These are phyloP conservation scores for Loriculus beryllinus DNA, from an alignment of 2,797 vertebrate genomes.

Conservation along the genomic window DNA sequence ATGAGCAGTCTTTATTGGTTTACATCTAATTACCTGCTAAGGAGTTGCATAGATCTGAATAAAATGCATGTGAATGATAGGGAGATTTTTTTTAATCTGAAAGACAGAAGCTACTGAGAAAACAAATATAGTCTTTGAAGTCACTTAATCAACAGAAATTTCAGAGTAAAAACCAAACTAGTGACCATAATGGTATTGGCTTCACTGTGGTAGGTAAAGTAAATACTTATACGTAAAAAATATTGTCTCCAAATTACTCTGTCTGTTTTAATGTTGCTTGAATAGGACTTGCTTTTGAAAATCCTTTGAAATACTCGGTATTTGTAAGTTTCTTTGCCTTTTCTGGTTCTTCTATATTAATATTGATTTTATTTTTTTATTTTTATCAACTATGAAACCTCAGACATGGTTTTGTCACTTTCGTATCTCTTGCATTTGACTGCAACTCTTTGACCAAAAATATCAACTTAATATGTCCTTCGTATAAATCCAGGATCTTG, in stretches of 20 bases:
- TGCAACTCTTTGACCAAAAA: neutral
- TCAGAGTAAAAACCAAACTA: neutral
- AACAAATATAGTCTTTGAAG: neutral
- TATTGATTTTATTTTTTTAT: neutral
- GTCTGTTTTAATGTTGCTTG: neutral
- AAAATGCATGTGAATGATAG: neutral
- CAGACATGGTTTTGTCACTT: neutral
- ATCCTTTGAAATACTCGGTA: neutral
- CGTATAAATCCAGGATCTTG: neutral
- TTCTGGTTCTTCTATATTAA: neutral
- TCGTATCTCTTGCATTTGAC: neutral
- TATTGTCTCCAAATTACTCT: neutral
- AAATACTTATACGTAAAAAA: neutral
- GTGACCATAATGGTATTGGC: neutral
- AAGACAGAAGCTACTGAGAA: neutral
- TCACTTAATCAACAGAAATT: neutral
- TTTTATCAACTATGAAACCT: neutral
- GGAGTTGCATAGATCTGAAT: neutral
- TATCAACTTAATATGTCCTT: neutral
- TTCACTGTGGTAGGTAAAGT: neutral
- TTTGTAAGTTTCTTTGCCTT: neutral
- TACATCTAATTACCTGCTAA: constrained; percentile 31
- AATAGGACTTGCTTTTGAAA: neutral
- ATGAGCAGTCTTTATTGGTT: constrained; percentile 42
- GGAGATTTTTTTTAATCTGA: neutral